A percentile compares a stretch with the other conserved stretches of the same genome.
Conservation (phyloP, 1,140 invertebrate genomes). For the Camponotus floridanus region DNA sequence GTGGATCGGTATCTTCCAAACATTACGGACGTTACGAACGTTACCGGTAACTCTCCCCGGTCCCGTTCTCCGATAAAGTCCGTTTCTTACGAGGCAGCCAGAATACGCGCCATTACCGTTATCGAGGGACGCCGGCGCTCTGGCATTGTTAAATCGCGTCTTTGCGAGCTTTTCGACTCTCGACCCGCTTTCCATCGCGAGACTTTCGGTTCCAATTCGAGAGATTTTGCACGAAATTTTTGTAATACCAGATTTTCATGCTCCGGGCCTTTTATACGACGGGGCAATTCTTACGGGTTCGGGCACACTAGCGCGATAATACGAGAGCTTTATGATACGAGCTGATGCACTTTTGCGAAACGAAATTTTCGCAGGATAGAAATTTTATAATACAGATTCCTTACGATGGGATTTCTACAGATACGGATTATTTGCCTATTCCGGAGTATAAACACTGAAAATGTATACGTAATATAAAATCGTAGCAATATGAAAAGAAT, state of each 20-base stretch:
- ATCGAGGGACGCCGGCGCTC: constrained; percentile 70
- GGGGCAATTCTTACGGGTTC: constrained; percentile 18
- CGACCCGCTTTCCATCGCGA: constrained; percentile 47
- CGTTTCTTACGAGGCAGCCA: constrained; percentile 57
- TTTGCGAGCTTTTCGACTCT: constrained; percentile 66
- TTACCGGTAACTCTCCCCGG: constrained; percentile 68
- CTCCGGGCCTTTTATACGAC: background rate
- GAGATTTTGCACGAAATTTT: constrained; percentile 50
- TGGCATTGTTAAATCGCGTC: constrained; percentile 65
- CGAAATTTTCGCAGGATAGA: constrained; percentile 37
- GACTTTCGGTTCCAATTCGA: constrained; percentile 39
- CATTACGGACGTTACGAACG: constrained; percentile 71
- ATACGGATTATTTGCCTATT: constrained; percentile 19
- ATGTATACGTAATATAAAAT: background rate
- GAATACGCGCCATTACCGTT: constrained; percentile 77
- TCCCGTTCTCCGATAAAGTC: constrained; percentile 69
- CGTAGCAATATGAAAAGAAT: background rate
- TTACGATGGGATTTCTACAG: background rate
- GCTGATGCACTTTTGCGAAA: constrained; percentile 41
- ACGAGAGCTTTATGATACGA: constrained; percentile 41
- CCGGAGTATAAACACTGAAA: background rate
- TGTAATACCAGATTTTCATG: constrained; percentile 33
- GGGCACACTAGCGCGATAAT: constrained; percentile 43
- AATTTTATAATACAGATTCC: constrained; percentile 40
- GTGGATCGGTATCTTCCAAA: constrained; percentile 69